Conservation (phyloP, 2,797 vertebrate genomes). For the Synaphobranchus kaupii region DNA sequence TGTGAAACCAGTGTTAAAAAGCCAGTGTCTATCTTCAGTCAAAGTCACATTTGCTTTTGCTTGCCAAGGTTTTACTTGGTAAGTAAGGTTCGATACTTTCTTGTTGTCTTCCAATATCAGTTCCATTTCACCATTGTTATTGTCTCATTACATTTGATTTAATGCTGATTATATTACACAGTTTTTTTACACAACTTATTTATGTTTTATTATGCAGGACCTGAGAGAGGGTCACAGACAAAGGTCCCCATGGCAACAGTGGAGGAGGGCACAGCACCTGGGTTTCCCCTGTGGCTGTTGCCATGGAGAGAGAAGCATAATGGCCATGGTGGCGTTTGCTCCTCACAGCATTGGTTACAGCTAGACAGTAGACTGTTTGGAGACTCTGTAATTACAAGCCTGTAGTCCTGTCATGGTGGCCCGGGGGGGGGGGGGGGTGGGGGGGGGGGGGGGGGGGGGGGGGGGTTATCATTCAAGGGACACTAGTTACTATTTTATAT, state of each 20-base stretch:
- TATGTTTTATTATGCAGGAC: not conserved
- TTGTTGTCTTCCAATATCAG: not conserved
- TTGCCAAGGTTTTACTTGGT: not conserved
- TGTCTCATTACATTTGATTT: not conserved
- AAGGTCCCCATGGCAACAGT: not conserved
- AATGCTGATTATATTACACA: not conserved
- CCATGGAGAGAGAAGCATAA: constrained; percentile 35
- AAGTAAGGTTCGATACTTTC: too few relatives aligned
- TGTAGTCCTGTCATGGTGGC: constrained; percentile 50
- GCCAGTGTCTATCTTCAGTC: too few relatives aligned
- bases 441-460: constrained; percentile 2
- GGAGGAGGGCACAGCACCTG: not conserved
- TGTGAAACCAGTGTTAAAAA: too few relatives aligned
- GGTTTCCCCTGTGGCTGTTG: constrained; percentile 12
- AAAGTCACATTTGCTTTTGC: not conserved
- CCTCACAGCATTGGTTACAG: constrained; percentile 51
- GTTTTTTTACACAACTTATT: not conserved
- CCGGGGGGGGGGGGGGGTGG: not conserved
- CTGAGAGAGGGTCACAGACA: not conserved
- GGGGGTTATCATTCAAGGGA: not conserved
- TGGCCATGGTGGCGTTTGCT: constrained; percentile 44
- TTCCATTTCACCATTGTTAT: not conserved
- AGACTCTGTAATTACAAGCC: constrained; percentile 62
- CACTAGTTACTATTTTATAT: not conserved
- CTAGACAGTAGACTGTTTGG: constrained; percentile 63